Conservation (phyloP, 2,797 vertebrate genomes). For the Nyctalus aviator region DNA sequence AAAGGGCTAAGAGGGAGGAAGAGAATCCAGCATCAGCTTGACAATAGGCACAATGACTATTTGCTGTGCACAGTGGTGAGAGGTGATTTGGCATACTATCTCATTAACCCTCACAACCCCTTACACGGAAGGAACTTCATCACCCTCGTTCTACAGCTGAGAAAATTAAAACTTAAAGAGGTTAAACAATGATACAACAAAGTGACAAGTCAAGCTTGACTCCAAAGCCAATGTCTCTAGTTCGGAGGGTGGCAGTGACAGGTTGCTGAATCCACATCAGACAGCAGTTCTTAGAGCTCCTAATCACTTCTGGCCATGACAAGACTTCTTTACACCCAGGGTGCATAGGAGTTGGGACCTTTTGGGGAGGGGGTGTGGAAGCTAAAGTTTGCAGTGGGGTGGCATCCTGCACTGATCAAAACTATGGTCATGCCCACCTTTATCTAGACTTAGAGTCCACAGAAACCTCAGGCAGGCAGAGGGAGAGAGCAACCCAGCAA, state of each 20-base stretch:
- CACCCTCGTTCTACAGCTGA: not conserved
- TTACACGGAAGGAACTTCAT: not conserved
- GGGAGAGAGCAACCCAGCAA: not conserved
- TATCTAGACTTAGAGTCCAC: not conserved
- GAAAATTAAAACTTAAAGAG: not conserved
- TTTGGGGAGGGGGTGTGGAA: not conserved
- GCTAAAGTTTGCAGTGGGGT: not conserved
- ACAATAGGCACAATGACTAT: too few relatives aligned
- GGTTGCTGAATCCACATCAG: not conserved
- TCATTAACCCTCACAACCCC: not conserved
- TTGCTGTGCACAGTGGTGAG: not conserved
- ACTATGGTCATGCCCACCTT: not conserved
- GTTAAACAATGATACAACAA: not conserved
- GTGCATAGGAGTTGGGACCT: not conserved
- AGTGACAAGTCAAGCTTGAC: not conserved
- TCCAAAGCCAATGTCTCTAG: not conserved
- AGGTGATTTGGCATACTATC: not conserved
- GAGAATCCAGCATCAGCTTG: rapidly evolving
- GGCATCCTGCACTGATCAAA: not conserved
- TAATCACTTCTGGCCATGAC: not conserved
- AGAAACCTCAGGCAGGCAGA: not conserved
- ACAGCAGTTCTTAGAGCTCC: not conserved
- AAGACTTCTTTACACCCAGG: too few relatives aligned
- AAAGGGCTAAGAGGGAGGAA: not conserved
- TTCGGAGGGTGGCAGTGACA: not conserved